Evolutionary conservation across 2,797 vertebrate genomes (phyloP), one percentile per base, ranked within the genome.

Genomic region (Acrossocheilus fasciatus): DNA sequence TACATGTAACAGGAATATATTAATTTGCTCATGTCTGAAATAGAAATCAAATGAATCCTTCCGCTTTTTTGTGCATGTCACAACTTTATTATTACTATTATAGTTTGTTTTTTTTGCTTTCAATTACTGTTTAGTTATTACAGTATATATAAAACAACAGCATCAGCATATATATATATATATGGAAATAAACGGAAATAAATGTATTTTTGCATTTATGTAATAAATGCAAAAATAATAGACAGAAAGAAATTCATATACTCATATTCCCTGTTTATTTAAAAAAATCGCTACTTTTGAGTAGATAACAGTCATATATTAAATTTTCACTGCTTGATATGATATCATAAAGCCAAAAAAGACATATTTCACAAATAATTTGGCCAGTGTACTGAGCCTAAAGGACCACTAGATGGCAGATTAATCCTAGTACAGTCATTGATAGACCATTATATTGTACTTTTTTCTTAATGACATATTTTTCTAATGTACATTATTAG

Each of bases 391-490:
- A n/a, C 4, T 39, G 20, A n/a, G 20, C 57, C 12, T 45, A 50
- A 75, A 36, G 11, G 7, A 62, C 82, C 82, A 64, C 54, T 62
- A 50, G 70, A 64, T 36, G 57, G 57, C 82, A 83, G 82, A 23
- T 75, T 9, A 75, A 64, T 64, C 11, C 14, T n/a, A 47, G 23
- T 43, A 52, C 1, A 34, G 9, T 26, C 54, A 52, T 0, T 6
- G 0, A 59, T 36, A 0, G n/a, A 12, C n/a, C 4, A 26, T 12
- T 5, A 23, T 23, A 10, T 57, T 52, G 8, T 34, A 2, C 26
- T 7, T 23, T 77, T 62, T 79, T 79, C 12, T 26, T 77, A 54
- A 23, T 34, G 1, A 36, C 2, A 54, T 47, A 18, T 77, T 39
- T 68, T 57, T 57, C 11, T 20, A 12, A 2, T 34, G 17, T 52